phyloP scores from a whole-genome alignment of 2,888 invertebrate species.

The Colostygia pectinataria region DNA sequence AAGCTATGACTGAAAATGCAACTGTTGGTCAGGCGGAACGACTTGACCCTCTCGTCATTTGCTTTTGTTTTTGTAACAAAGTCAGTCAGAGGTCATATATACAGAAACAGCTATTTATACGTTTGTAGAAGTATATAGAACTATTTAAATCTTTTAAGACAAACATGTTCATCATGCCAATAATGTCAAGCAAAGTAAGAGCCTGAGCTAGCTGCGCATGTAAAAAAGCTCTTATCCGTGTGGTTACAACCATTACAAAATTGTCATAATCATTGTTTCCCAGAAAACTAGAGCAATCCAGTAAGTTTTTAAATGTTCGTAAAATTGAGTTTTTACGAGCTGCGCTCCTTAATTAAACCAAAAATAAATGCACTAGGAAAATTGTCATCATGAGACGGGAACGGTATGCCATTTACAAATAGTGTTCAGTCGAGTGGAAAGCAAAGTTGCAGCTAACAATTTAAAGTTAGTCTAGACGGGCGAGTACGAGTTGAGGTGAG shows the following conservation, averaged over 20 bases:
- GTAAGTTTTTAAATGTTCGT: conserved; percentile 2
- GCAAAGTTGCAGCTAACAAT: conserved; percentile 72
- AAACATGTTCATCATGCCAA: too few relatives aligned
- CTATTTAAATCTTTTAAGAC: too few relatives aligned
- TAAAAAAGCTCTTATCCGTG: conserved; percentile 13
- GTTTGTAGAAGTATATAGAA: too few relatives aligned
- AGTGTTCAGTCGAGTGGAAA: conserved; percentile 65
- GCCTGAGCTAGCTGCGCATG: conserved; percentile 8
- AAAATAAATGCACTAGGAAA: conserved; percentile 43
- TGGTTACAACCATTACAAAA: conserved; percentile 16
- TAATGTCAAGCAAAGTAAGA: conserved; percentile 9
- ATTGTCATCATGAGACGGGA: conserved; percentile 50
- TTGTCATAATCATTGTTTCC: conserved; percentile 11
- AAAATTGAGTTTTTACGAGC: conserved; percentile 2
- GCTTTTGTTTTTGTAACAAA: too few relatives aligned
- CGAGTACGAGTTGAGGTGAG: conserved; percentile 65
- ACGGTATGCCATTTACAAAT: conserved; percentile 64
- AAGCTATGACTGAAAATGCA: too few relatives aligned
- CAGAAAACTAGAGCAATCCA: not conserved
- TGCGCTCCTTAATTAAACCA: conserved; percentile 35
- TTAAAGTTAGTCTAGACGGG: conserved; percentile 69
- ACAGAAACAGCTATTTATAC: too few relatives aligned
- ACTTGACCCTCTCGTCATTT: too few relatives aligned
- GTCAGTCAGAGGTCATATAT: too few relatives aligned
- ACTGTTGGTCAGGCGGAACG: too few relatives aligned